Evolutionary conservation across 2,888 invertebrate genomes (phyloP).

Genomic region (Clunio marinus): DNA sequence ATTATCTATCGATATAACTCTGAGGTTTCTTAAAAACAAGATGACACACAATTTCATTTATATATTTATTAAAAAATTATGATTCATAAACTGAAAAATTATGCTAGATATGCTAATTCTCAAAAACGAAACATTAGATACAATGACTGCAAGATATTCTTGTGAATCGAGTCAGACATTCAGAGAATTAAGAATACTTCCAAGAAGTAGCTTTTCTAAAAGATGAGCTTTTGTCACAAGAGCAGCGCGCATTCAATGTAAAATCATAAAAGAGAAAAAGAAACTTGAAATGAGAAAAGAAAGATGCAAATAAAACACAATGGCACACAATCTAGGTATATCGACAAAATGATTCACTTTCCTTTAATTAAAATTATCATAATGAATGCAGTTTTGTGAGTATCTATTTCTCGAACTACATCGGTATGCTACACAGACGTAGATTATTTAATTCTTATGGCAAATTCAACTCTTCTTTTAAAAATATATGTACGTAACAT

Average conservation of each 20-base stretch:
- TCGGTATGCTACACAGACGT: not conserved
- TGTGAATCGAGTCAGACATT: no score
- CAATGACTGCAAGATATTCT: no score
- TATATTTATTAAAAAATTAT: not conserved
- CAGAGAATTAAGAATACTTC: no score
- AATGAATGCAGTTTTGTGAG: slow-evolving; percentile 23
- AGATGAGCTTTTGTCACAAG: no score
- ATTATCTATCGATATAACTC: slow-evolving; percentile 12
- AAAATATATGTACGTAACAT: no score
- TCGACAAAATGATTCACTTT: slow-evolving; percentile 14
- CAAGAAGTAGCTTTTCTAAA: no score
- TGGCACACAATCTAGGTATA: slow-evolving; percentile 30
- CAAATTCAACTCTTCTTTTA: no score
- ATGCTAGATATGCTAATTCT: not conserved
- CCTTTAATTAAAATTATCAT: slow-evolving; percentile 10
- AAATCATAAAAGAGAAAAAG: not conserved
- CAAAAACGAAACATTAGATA: no score
- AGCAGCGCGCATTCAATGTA: not conserved
- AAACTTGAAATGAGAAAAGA: slow-evolving; percentile 5
- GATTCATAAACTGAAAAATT: not conserved
- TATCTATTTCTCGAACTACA: slow-evolving; percentile 10
- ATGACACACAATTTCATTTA: slow-evolving; percentile 14
- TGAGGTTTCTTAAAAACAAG: slow-evolving; percentile 17
- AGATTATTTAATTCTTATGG: no score
- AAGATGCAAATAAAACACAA: slow-evolving; percentile 29